Evolutionary conservation across 37 sponge, comb jelly and placozoan species (phyloP).

Genomic region (Bolinopsis microptera): DNA sequence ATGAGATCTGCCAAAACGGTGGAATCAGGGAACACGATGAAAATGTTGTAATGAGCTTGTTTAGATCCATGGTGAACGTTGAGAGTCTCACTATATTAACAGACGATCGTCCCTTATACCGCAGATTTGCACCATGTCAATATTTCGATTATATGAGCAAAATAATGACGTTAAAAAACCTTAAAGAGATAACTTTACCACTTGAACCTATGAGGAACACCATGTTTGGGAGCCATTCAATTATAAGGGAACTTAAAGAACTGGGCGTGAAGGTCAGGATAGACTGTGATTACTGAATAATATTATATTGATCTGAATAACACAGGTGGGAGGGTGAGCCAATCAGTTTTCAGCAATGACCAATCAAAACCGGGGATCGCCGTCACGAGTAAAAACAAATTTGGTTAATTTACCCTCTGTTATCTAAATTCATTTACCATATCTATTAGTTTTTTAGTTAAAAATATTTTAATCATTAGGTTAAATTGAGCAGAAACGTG

Average conservation of each 20-base stretch:
- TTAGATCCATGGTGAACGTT: conserved; percentile 2
- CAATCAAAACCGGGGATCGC: no score
- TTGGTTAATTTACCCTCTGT: no score
- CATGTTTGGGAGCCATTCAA: background rate
- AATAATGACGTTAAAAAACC: background rate
- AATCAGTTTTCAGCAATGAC: no score
- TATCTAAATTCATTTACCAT: no score
- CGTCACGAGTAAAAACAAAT: no score
- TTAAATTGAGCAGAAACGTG: no score
- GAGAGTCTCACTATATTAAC: background rate
- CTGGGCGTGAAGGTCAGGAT: background rate
- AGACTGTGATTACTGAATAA: no score
- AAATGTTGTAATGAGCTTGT: background rate
- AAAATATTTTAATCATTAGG: no score
- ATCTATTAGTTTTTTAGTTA: no score
- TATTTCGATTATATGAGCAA: background rate
- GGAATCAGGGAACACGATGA: background rate
- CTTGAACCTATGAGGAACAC: background rate
- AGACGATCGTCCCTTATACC: background rate
- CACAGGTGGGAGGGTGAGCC: no score
- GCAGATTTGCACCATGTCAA: background rate
- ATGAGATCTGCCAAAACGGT: background rate
- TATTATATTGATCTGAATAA: no score
- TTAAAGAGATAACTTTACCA: background rate
- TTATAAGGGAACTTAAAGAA: background rate